phyloP scores from a whole-genome alignment of 2,113 vertebrate genomes.

The Pogonocichla stellata region DNA sequence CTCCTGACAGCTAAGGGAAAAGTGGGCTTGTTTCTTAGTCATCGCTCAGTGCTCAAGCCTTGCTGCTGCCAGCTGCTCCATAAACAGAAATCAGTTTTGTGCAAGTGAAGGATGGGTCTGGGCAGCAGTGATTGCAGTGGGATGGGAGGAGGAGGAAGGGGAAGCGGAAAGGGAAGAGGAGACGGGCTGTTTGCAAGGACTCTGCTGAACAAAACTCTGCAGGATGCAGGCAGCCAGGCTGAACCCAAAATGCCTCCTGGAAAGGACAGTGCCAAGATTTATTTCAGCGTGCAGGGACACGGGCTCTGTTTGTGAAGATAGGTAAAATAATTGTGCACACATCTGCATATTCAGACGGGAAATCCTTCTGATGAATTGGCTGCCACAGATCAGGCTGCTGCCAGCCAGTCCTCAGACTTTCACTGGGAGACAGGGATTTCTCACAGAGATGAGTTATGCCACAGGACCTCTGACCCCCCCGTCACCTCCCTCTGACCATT shows the following conservation, averaged over 20 bases:
- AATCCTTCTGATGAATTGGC: slow-evolving; percentile 37
- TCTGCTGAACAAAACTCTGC: slow-evolving; percentile 24
- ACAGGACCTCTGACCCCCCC: background rate
- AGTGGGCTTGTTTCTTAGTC: slow-evolving; percentile 65
- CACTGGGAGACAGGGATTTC: background rate
- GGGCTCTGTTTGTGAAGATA: background rate
- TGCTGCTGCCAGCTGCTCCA: slow-evolving; percentile 66
- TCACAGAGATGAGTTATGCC: background rate
- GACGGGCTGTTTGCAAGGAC: slow-evolving; percentile 39
- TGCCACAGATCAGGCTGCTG: background rate
- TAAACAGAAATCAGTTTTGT: slow-evolving; percentile 71
- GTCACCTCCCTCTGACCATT: slow-evolving; percentile 29
- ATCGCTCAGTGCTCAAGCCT: slow-evolving; percentile 49
- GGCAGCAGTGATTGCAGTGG: slow-evolving; percentile 53
- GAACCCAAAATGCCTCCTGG: background rate
- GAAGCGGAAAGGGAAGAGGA: slow-evolving; percentile 40
- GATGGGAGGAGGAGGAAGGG: slow-evolving; percentile 42
- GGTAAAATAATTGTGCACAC: slow-evolving; percentile 30
- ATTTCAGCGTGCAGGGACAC: background rate
- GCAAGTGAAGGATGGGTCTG: slow-evolving; percentile 59
- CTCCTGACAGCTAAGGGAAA: slow-evolving; percentile 77
- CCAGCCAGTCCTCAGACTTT: background rate
- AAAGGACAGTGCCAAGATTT: slow-evolving; percentile 47
- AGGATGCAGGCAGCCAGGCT: slow-evolving; percentile 52
- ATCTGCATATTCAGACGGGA: slow-evolving; percentile 58